Base-by-base conservation (phyloP, 1,140 invertebrate genomes). In the Hormaphis cornu region DNA sequence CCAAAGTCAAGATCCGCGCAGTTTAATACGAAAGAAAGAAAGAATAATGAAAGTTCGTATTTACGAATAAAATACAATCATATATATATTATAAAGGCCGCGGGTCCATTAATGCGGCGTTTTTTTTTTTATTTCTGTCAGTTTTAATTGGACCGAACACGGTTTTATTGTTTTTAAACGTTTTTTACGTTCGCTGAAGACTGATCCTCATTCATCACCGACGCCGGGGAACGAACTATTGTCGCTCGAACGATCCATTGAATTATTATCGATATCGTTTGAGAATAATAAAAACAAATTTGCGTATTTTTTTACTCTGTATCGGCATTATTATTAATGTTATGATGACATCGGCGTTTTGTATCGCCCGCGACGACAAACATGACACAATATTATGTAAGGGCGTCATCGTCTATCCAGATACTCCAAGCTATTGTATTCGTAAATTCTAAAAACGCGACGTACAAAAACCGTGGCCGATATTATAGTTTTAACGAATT, bases 81-180 rank as follows among this genome's bases (percentile, higher is more conserved):
- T n/a, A n/a, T n/a, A n/a, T n/a, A n/a, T n/a, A n/a, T n/a, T n/a
- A n/a, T n/a, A 66, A 66, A 66, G n/a, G 18, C 61, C 22, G 18
- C 33, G 18, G 61, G 35, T 48, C 61, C 42, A 48, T 66, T 66
- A 66, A 48, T 35, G 44, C 28, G 42, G 33, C 16, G n/a, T 61
- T 24, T 46, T n/a, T 30, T 24, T 66, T 66, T 66, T 48, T 35
- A 48, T 50, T 66, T n/a, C n/a, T n/a, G n/a, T n/a, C n/a, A n/a
- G n/a, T n/a, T 66, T 46, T 66, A 66, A 66, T 66, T 66, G 61
- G 26, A 66, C 20, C 42, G 33, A 48, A 66, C 61, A 14, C 8
- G 40, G 58, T 61, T 61, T 61, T 61, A 61, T 61, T 26, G 40
- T 61, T 46, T 30, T 61, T 61, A 24, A 61, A 44, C 28, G 35